Evolutionary conservation across 2,113 vertebrate genomes (phyloP).

Genomic region (Zosterops japonicus): DNA sequence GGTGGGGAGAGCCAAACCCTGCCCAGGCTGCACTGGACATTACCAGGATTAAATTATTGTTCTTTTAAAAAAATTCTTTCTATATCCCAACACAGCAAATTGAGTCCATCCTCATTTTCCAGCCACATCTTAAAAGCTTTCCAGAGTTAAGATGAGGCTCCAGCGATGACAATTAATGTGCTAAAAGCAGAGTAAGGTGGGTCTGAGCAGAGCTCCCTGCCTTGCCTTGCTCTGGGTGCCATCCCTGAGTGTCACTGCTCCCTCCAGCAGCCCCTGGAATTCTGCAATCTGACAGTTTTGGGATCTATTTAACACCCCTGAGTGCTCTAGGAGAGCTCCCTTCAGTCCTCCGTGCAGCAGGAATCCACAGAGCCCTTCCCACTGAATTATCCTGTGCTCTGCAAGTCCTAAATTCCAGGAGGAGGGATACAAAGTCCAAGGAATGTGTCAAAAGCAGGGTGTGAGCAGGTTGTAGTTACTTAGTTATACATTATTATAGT

Average conservation of each 20-base stretch:
- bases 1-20: fast-evolving
- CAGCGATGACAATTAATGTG: fast-evolving
- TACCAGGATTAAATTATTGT: fast-evolving
- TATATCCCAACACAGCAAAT: neutral
- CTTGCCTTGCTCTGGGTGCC: neutral
- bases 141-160: no score
- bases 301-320: fast-evolving
- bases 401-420: fast-evolving
- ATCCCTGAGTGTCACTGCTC: fast-evolving
- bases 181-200: fast-evolving
- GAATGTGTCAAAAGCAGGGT: fast-evolving
- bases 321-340: neutral
- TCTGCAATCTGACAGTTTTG: neutral
- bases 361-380: neutral
- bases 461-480: neutral
- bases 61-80: neutral
- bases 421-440: neutral
- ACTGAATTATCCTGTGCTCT: fast-evolving
- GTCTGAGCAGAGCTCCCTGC: neutral
- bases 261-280: neutral
- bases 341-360: neutral
- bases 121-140: neutral
- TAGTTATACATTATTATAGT: fast-evolving
- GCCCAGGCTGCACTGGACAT: neutral
- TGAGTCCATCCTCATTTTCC: neutral